These are phyloP conservation scores for Drosophila nikananu DNA, from an alignment of 1,140 invertebrate species.

Conservation along the genomic window DNA sequence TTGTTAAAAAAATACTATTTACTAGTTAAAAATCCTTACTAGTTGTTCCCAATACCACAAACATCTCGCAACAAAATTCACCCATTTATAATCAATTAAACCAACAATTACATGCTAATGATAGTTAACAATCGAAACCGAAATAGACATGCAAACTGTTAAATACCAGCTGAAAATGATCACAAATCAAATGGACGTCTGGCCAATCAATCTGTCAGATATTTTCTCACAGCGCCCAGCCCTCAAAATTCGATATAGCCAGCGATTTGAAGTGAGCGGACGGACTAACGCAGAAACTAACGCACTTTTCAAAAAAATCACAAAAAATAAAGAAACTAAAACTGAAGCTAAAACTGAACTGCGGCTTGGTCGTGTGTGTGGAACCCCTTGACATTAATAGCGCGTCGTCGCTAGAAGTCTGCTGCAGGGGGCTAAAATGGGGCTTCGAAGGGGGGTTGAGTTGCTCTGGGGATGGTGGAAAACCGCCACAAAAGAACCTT, in stretches of 20 bases:
- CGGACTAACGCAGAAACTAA: conserved; percentile 75
- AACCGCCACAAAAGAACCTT: conserved; percentile 73
- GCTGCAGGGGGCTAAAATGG: conserved; percentile 27
- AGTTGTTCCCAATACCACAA: neutral
- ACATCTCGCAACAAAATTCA: too few relatives aligned
- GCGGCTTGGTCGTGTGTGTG: conserved; percentile 69
- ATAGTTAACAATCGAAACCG: conserved; percentile 8
- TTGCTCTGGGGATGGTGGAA: conserved; percentile 22
- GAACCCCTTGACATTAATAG: conserved; percentile 83
- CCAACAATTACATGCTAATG: conserved; percentile 14
- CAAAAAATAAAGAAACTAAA: conserved; percentile 10
- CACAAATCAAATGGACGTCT: conserved; percentile 22
- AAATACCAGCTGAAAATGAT: conserved; percentile 25
- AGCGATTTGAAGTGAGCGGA: conserved; percentile 61
- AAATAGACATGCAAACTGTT: conserved; percentile 27
- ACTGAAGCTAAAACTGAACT: conserved; percentile 19
- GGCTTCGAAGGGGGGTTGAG: neutral
- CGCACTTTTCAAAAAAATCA: conserved; percentile 71
- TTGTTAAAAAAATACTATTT: too few relatives aligned
- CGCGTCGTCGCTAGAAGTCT: conserved; percentile 46
- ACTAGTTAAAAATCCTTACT: too few relatives aligned
- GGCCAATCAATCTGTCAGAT: conserved; percentile 36
- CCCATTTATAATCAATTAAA: neutral
- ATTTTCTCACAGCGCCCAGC: conserved; percentile 32
- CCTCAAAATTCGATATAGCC: conserved; percentile 9